Conservation (phyloP, 2,888 invertebrate species). For the Euproctis similis region DNA sequence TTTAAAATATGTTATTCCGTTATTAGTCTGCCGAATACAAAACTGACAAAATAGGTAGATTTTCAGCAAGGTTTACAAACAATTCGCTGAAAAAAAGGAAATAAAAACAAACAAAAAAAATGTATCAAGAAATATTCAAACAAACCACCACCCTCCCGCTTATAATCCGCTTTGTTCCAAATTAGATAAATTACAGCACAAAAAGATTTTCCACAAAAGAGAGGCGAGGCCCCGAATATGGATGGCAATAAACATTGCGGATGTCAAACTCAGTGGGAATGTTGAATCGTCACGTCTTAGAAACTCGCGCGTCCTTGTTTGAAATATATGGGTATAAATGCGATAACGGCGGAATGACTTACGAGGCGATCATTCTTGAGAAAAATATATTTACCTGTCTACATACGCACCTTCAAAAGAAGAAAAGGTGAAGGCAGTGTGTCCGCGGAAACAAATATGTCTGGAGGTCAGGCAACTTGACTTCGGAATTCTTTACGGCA, state of each 20-base stretch:
- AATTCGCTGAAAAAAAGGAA: slow-evolving; percentile 8
- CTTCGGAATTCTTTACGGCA: too few relatives aligned
- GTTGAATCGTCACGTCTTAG: slow-evolving; percentile 52
- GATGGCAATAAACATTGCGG: slow-evolving; percentile 58
- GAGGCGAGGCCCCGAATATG: slow-evolving; percentile 41
- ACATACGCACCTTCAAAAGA: too few relatives aligned
- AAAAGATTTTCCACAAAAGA: slow-evolving; percentile 56
- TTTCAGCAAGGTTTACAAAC: slow-evolving; percentile 5
- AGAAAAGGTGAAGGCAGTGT: too few relatives aligned
- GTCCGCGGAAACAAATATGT: too few relatives aligned
- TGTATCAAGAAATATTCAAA: too few relatives aligned
- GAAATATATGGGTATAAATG: slow-evolving; percentile 15
- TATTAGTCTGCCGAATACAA: slow-evolving; percentile 9
- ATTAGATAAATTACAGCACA: slow-evolving; percentile 66
- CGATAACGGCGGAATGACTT: slow-evolving; percentile 12
- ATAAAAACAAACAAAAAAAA: slow-evolving; percentile 8
- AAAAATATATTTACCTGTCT: too few relatives aligned
- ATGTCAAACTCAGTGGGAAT: slow-evolving; percentile 62
- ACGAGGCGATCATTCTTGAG: neutral
- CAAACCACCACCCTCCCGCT: slow-evolving; percentile 37
- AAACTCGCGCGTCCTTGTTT: slow-evolving; percentile 27
- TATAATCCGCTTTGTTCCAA: slow-evolving; percentile 58
- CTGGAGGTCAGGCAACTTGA: too few relatives aligned
- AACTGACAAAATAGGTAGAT: neutral
- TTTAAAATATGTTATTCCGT: too few relatives aligned